Evolutionary conservation across 2,113 vertebrate species (phyloP).

Genomic region (Hydropotes inermis): DNA sequence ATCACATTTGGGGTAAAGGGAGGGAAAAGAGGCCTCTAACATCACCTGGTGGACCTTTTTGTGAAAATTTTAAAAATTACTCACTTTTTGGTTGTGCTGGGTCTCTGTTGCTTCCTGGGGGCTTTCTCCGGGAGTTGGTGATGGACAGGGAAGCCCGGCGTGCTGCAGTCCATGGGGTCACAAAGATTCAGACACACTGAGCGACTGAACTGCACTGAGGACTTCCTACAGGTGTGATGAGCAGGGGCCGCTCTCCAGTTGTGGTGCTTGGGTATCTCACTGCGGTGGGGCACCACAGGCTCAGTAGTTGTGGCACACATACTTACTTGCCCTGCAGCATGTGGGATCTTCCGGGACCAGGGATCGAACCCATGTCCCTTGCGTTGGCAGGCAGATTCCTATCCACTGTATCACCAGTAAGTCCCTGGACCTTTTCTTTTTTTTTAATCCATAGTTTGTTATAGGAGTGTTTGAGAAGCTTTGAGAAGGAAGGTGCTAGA

Average conservation of each 20-base stretch:
- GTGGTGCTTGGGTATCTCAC: neutral
- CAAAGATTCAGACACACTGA: neutral
- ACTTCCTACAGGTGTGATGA: neutral
- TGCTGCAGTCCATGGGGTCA: neutral
- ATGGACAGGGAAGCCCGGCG: neutral
- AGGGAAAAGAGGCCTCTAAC: neutral
- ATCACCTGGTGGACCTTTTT: neutral
- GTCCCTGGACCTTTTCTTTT: neutral
- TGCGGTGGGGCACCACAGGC: fast-evolving
- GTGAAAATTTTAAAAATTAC: neutral
- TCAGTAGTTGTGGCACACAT: neutral
- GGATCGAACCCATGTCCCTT: neutral
- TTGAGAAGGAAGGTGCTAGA: neutral
- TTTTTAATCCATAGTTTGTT: neutral
- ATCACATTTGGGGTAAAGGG: neutral
- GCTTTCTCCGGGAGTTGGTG: neutral
- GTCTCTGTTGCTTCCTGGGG: neutral
- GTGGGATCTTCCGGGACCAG: neutral
- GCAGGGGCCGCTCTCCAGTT: neutral
- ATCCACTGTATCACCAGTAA: neutral
- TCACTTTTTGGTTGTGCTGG: neutral
- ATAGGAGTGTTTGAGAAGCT: neutral
- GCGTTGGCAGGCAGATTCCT: neutral
- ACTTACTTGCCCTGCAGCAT: neutral
- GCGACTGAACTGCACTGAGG: neutral